Evolutionary conservation across 1,140 invertebrate genomes (phyloP), one percentile per base, ranked within the genome.

Genomic region (Ganaspis sp.): DNA sequence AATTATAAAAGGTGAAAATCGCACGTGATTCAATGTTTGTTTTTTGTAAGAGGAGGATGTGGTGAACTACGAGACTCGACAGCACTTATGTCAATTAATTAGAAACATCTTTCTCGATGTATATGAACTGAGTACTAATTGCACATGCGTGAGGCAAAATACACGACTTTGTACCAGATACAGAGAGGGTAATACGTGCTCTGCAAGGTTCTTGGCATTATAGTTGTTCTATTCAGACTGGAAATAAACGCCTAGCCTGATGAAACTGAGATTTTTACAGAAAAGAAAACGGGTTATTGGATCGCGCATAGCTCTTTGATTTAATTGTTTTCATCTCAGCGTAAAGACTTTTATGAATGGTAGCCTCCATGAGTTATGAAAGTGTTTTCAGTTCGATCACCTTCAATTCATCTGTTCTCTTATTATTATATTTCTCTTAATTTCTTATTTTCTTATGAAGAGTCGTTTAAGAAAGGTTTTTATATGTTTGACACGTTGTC

Each of bases 201-300:
- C 75, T 49, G 23, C 23, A 23, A 26, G 54, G 3, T 64, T 64
- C 58, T 64, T 29, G 21, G 26, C 26, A 64, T 29, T 64, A 64
- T 64, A 64, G 58, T 34, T 37, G 29, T 53, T 81, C 76, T 79
- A 86, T 85, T 86, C 75, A 86, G 84, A 86, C 71, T 86, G 84
- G 84, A 86, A 86, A 86, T 79, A 81, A 78, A 82, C 82, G 83
- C 73, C 79, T n/a, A n/a, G n/a, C 72, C 79, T 72, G 80, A 85
- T 81, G 84, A 85, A 86, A 85, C 79, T 23, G 84, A 86, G 84
- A 86, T 83, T 84, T 83, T 85, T 85, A 58, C 38, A 64, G 75
- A 42, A 76, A 45, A 76, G 77, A 81, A 84, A 85, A 82, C 70
- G 74, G 78, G 77, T 85, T 84, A 82, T 84, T 77, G 42, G 75